Evolutionary conservation across 2,888 invertebrate species (phyloP).

Genomic region (Aporophyla nigra): DNA sequence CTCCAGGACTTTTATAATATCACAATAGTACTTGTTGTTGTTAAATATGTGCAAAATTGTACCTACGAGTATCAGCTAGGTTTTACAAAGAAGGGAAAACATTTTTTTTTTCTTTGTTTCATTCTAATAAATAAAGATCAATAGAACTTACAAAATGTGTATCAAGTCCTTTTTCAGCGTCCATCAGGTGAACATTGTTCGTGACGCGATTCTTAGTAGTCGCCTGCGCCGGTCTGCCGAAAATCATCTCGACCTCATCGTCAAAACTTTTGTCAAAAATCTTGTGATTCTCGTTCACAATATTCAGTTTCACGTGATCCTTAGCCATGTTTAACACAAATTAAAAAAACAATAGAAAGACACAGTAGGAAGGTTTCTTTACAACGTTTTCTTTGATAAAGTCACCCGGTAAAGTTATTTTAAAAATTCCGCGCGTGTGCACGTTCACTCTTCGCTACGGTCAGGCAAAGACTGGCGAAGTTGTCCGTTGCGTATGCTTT

Average conservation of each 20-base stretch:
- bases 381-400: constrained; percentile 45
- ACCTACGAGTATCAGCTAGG: not conserved
- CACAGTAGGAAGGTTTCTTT: constrained; percentile 15
- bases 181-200: constrained; percentile 67
- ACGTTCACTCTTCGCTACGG: constrained; percentile 20
- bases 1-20: not conserved
- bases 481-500: constrained; percentile 40
- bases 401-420: constrained; percentile 4
- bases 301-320: constrained; percentile 70
- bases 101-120: not conserved
- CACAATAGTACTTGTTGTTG: not conserved
- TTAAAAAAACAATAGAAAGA: constrained; percentile 23
- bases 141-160: constrained; percentile 46
- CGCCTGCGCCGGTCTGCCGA: constrained; percentile 76
- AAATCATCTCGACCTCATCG: constrained; percentile 80
- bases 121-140: no score
- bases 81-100: not conserved
- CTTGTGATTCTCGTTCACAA: constrained; percentile 72
- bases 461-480: constrained; percentile 41
- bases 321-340: constrained; percentile 66
- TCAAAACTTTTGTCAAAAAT: constrained; percentile 66
- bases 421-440: constrained; percentile 26
- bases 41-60: not conserved
- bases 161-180: constrained; percentile 33
- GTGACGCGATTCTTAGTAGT: constrained; percentile 64